These are phyloP conservation scores for Saccopteryx bilineata DNA, from an alignment of 2,113 vertebrate species.

Conservation along the genomic window DNA sequence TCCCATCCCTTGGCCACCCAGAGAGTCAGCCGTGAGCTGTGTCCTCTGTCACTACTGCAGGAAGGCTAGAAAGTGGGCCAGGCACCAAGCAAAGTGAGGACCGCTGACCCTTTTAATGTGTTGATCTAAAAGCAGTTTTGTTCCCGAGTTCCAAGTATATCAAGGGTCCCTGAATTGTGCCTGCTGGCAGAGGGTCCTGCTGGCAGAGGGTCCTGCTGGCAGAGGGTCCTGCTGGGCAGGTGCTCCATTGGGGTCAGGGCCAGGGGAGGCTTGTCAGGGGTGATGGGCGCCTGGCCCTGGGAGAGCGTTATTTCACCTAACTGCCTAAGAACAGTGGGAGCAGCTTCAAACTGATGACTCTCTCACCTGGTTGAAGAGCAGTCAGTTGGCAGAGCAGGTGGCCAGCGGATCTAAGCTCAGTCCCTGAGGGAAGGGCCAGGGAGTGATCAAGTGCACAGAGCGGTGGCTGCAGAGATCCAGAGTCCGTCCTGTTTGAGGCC, in stretches of 20 bases:
- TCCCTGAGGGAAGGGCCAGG: not conserved
- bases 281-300: not conserved
- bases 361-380: fast-evolving
- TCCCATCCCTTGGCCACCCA: not conserved
- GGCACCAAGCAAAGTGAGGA: not conserved
- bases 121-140: not conserved
- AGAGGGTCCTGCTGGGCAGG: not conserved
- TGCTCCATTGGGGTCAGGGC: fast-evolving
- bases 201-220: too few relatives aligned
- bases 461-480: not conserved
- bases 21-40: not conserved
- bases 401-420: not conserved
- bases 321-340: fast-evolving
- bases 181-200: not conserved
- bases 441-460: not conserved
- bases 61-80: not conserved
- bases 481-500: too few relatives aligned
- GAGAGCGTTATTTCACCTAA: too few relatives aligned
- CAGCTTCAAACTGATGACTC: fast-evolving
- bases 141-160: fast-evolving
- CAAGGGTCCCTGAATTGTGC: fast-evolving
- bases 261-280: not conserved
- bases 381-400: fast-evolving
- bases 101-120: fast-evolving
- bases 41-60: not conserved